Conservation (phyloP, 2,888 invertebrate species). For the Teleogryllus oceanicus region DNA sequence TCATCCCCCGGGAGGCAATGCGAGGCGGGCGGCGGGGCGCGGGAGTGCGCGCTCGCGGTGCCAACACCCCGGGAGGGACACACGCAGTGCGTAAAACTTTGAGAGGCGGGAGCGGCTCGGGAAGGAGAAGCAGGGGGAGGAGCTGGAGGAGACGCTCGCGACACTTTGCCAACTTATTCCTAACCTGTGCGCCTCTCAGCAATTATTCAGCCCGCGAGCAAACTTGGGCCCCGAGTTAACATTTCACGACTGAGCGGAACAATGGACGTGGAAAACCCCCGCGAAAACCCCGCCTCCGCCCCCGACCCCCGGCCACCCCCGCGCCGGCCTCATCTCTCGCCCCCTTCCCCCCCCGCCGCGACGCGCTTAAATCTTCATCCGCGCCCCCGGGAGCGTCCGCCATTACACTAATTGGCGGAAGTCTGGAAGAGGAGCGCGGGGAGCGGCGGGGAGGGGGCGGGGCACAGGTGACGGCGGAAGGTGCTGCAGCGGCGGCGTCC, state of each 20-base stretch:
- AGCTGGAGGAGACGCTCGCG: neutral
- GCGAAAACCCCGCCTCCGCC: neutral
- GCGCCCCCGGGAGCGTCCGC: neutral
- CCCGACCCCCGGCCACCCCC: neutral
- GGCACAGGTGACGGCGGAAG: neutral
- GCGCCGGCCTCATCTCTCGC: neutral
- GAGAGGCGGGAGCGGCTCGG: neutral
- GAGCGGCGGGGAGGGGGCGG: neutral
- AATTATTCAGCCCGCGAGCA: neutral
- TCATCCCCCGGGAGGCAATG: neutral
- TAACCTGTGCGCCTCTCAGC: constrained; percentile 11
- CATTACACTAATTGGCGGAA: neutral
- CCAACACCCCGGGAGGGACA: neutral
- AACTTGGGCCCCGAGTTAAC: constrained; percentile 6
- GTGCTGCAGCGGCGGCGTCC: no score
- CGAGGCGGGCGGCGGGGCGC: neutral
- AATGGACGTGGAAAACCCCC: constrained; percentile 10
- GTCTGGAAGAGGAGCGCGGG: neutral
- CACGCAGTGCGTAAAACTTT: neutral
- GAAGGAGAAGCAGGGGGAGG: neutral
- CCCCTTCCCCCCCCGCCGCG: no score
- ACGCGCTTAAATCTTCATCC: constrained; percentile 7
- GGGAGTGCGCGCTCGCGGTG: neutral
- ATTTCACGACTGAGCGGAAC: constrained; percentile 18
- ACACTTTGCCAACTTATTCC: constrained; percentile 18